phyloP scores from a whole-genome alignment of 2,113 vertebrate genomes.

The Microcebus lehilahytsara region DNA sequence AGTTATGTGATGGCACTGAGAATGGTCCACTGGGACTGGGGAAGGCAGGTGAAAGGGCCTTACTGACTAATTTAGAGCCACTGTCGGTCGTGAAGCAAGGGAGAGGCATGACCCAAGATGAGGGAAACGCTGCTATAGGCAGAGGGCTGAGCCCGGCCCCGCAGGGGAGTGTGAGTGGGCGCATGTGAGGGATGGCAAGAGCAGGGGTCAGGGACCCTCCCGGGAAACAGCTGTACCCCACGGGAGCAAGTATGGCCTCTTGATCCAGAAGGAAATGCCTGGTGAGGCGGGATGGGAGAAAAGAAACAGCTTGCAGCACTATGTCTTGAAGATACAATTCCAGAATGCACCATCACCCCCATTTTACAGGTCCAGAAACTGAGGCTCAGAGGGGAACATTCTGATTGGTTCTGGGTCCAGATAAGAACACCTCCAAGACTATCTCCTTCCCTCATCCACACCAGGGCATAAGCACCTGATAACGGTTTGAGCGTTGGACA shows the following conservation, averaged over 20 bases:
- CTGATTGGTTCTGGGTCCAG: not conserved
- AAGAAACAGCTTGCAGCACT: not conserved
- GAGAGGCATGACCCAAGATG: not conserved
- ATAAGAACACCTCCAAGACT: not conserved
- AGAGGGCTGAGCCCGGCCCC: not conserved
- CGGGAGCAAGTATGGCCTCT: not conserved
- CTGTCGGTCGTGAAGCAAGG: not conserved
- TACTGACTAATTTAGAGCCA: not conserved
- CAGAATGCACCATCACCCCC: too few relatives aligned
- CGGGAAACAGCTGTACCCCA: not conserved
- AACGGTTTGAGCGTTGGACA: not conserved
- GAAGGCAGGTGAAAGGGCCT: not conserved
- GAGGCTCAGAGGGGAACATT: not conserved
- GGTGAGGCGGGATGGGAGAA: not conserved
- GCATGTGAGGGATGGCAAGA: fast-evolving
- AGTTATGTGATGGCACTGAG: fast-evolving
- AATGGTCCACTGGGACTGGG: fast-evolving
- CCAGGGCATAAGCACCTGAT: not conserved
- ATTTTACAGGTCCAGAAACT: not conserved
- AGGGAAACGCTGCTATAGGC: not conserved
- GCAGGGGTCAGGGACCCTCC: not conserved
- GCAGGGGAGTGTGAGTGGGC: too few relatives aligned
- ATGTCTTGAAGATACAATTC: not conserved
- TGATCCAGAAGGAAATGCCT: not conserved
- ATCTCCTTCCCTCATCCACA: not conserved